Evolutionary conservation across 2,797 vertebrate genomes (phyloP), one percentile per base, ranked within the genome.

Genomic region (Meda fulgida): DNA sequence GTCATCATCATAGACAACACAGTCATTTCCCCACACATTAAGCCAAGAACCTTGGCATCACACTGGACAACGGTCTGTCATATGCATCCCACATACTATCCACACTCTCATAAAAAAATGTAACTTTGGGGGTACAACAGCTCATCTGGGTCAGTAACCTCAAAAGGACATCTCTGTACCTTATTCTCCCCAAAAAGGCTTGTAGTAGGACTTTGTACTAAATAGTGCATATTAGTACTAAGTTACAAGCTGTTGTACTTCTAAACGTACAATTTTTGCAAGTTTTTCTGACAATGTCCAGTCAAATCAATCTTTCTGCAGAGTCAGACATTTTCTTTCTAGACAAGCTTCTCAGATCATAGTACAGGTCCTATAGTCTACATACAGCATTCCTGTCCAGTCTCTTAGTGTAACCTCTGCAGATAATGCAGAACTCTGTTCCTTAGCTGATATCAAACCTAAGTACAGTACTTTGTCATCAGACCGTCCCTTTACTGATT

Each of bases 41-140:
- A 78, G 76, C 36, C 76, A 78, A 78, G 16, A 63, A 43, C 14
- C 36, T 19, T 63, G 55, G 76, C 53, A 67, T 78, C 84, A 70
- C 48, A 80, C 78, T 71, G 78, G 55, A 63, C 60, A 53, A 38
- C 34, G 51, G 78, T 26, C 43, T 58, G 38, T n/a, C 34, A 40
- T 46, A 21, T 72, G 58, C 36, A 71, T 80, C 63, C 43, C 55
- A 71, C 53, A 63, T 51, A 67, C 19, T n/a, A 29, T 63, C 23
- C 36, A 63, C 36, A 63, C 38, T 63, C 66, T 38, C 55, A 19
- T 36, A n/a, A 77, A 58, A 77, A 3, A 63, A 11, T 31, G 14
- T n/a, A 63, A 38, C 38, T 71, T 71, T n/a, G 43, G 13, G 23
- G 8, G 13, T 38, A 26, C 75, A 26, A 77, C 23, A 40, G 55